phyloP scores from a whole-genome alignment of 1,140 invertebrate genomes.

The Microvelia longipes region DNA sequence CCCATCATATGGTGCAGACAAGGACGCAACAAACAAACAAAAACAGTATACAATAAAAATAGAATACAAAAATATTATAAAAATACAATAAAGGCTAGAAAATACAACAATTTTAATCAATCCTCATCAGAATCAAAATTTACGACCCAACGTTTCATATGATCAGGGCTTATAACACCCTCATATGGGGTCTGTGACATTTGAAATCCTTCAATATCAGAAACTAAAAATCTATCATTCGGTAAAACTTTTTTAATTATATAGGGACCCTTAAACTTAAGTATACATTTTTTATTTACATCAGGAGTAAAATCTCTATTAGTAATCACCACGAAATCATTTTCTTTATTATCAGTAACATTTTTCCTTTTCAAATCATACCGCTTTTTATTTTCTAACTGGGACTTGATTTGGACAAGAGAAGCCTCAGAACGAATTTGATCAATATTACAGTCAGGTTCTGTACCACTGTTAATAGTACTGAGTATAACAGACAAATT shows the following conservation, averaged over 20 bases:
- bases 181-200: not conserved
- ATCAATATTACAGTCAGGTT: not conserved
- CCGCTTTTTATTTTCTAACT: constrained; percentile 2
- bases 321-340: constrained; percentile 8
- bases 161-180: not conserved
- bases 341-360: constrained; percentile 2
- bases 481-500: not conserved
- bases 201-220: constrained; percentile 7
- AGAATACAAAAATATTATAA: not conserved
- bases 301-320: constrained; percentile 5
- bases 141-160: not conserved
- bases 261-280: constrained; percentile 8
- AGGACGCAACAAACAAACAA: not conserved
- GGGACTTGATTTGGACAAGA: not conserved
- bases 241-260: constrained; percentile 5
- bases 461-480: not conserved
- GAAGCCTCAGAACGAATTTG: not conserved
- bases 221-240: constrained; percentile 6
- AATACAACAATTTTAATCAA: not conserved
- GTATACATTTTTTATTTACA: not conserved
- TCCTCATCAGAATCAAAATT: not conserved
- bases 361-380: constrained; percentile 4
- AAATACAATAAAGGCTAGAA: not conserved
- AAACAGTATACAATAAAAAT: not conserved
- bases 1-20: not conserved